Conservation (phyloP, 2,113 vertebrate genomes). For the Rhodinocichla rosea region DNA sequence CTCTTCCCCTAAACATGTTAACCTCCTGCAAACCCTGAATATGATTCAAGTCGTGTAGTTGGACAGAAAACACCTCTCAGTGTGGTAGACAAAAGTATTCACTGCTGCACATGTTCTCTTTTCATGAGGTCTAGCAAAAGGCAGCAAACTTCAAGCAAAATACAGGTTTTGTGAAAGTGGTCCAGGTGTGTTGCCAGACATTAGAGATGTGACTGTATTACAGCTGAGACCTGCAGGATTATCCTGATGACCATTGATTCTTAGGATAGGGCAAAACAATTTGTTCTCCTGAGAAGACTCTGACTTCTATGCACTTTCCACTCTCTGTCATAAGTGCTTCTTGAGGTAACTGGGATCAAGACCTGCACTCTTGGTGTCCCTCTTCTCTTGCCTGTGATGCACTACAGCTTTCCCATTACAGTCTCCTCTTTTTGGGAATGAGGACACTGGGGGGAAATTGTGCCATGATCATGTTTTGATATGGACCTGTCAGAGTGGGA, state of each 20-base stretch:
- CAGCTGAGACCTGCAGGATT: neutral
- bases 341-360: neutral
- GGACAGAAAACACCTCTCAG: neutral
- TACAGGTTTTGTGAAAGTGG: neutral
- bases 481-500: neutral
- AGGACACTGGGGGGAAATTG: neutral
- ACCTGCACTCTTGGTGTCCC: fast-evolving
- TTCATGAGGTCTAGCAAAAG: neutral
- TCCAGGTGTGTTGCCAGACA: neutral
- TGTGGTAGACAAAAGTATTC: neutral
- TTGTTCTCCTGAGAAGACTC: neutral
- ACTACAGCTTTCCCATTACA: neutral
- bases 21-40: neutral
- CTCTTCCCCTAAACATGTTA: neutral
- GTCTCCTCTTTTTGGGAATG: neutral
- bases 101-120: neutral
- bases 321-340: neutral
- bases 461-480: neutral
- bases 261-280: neutral
- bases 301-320: neutral
- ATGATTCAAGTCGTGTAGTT: neutral
- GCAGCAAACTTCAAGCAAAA: neutral
- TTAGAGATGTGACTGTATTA: neutral
- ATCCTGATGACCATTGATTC: neutral
- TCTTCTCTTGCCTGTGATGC: fast-evolving